Evolutionary conservation across 1,140 invertebrate species (phyloP).

Genomic region (Drosophila pallidifrons): DNA sequence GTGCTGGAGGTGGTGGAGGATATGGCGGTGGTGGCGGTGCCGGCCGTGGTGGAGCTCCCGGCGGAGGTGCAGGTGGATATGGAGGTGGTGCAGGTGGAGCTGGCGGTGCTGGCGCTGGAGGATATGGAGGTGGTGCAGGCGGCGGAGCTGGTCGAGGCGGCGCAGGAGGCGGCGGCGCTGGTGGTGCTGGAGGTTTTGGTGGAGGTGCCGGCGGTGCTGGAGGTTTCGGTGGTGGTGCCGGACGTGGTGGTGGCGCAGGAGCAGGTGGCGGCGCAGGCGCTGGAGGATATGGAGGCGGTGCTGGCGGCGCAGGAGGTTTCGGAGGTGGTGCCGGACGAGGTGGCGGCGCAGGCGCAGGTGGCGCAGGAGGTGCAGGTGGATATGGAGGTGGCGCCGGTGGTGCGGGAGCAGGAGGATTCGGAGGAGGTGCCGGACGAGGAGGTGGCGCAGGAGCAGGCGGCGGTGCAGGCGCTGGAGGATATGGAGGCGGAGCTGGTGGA

Average conservation of each 20-base stretch:
- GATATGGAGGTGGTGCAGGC: constrained; percentile 44
- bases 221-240: constrained; percentile 84
- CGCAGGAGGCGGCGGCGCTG: constrained; percentile 44
- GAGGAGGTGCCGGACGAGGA: constrained; percentile 59
- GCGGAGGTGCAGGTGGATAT: constrained; percentile 78
- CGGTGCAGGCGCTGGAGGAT: constrained; percentile 44
- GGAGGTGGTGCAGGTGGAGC: constrained; percentile 47
- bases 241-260: constrained; percentile 52
- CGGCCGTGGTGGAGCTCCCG: constrained; percentile 55
- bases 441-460: constrained; percentile 60
- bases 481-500: constrained; percentile 29
- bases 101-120: constrained; percentile 46
- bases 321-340: constrained; percentile 83
- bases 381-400: constrained; percentile 30
- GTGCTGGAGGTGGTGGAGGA: constrained; percentile 53
- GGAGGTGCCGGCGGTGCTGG: constrained; percentile 65
- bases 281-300: constrained; percentile 42
- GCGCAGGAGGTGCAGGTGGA: constrained; percentile 82
- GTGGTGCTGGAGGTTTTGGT: constrained; percentile 75
- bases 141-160: constrained; percentile 72
- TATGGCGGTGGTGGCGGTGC: constrained; percentile 72
- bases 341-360: constrained; percentile 74
- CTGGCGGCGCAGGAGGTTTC: constrained; percentile 83
- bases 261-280: constrained; percentile 51
- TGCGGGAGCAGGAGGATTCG: constrained; percentile 56